phyloP scores from a whole-genome alignment of 1,140 invertebrate species.

The Brachionus manjavacas region DNA sequence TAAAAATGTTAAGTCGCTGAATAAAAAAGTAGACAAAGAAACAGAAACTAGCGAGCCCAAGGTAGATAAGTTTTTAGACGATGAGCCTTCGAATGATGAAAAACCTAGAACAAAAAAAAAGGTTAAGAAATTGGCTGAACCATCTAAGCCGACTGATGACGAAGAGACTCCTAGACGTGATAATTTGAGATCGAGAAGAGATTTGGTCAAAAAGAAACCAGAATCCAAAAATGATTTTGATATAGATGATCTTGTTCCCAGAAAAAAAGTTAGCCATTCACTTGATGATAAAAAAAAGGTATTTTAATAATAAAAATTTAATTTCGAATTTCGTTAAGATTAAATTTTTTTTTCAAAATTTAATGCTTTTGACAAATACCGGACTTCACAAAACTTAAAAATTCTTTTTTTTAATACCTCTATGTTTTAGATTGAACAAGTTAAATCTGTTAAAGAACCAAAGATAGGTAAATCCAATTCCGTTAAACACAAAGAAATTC shows the following conservation, averaged over 20 bases:
- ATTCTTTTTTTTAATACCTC: background rate
- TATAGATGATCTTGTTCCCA: background rate
- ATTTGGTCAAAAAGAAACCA: background rate
- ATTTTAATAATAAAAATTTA: no score
- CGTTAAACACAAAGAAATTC: background rate
- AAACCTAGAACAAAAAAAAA: background rate
- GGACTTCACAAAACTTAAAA: background rate
- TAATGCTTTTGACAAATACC: background rate
- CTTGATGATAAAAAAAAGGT: conserved; percentile 15
- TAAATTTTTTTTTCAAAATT: no score
- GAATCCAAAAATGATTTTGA: background rate
- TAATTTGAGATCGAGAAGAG: background rate
- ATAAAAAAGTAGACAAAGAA: background rate
- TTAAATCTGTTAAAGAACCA: background rate
- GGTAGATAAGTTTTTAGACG: background rate
- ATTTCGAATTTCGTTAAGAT: no score
- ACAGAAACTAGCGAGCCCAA: background rate
- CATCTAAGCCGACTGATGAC: background rate
- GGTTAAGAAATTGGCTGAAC: background rate
- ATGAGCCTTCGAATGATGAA: background rate
- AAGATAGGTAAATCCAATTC: background rate
- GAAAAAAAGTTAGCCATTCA: background rate
- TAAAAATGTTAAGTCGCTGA: background rate
- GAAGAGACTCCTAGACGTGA: background rate
- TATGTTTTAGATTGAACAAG: background rate